Conservation (phyloP, 2,888 invertebrate species). For the Argyresthia goedartella region DNA sequence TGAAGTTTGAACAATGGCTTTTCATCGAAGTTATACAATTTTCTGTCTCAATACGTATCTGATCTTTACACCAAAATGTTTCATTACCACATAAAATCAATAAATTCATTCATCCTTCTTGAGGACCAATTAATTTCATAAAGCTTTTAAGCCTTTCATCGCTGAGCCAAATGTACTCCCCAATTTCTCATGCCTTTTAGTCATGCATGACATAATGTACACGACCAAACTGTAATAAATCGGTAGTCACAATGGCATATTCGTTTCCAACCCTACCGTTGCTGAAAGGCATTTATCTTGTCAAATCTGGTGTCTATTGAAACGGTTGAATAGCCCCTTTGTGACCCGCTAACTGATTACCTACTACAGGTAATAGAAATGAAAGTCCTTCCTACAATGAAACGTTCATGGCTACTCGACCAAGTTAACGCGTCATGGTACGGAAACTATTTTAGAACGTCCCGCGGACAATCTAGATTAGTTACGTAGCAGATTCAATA, state of each 20-base stretch:
- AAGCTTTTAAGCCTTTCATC: no score
- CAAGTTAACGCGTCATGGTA: neutral
- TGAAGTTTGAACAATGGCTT: no score
- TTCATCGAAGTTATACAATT: no score
- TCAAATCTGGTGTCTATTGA: slow-evolving; percentile 43
- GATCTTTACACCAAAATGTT: no score
- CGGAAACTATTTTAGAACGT: neutral
- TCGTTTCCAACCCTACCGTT: slow-evolving; percentile 8
- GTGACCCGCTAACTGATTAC: slow-evolving; percentile 40
- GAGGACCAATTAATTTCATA: no score
- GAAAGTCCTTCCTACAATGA: slow-evolving; percentile 34
- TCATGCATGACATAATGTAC: no score
- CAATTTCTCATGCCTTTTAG: no score
- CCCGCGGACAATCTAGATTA: neutral
- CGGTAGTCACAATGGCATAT: slow-evolving; percentile 15
- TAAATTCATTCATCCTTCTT: no score
- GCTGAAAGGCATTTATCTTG: slow-evolving; percentile 39
- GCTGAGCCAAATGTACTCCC: no score
- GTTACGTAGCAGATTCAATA: slow-evolving; percentile 16
- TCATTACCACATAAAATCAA: no score
- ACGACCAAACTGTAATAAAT: no score
- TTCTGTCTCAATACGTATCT: no score
- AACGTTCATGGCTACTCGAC: slow-evolving; percentile 21
- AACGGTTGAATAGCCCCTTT: slow-evolving; percentile 39
- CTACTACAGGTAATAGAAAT: slow-evolving; percentile 53